These are phyloP conservation scores for Lepidurus packardi DNA, from an alignment of 1,140 invertebrate genomes.

Conservation along the genomic window DNA sequence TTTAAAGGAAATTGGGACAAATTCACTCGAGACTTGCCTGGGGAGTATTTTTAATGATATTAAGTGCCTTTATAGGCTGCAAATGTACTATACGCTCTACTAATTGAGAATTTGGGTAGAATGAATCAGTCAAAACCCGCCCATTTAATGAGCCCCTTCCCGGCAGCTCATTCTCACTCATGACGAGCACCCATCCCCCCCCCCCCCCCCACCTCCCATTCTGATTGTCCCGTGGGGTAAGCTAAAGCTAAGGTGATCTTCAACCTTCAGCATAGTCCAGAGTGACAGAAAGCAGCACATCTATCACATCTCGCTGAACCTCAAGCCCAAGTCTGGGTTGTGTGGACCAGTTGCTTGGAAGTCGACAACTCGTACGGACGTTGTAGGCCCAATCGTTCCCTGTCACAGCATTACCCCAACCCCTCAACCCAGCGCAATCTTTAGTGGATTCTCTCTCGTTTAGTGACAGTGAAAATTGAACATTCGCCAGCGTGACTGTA, in stretches of 20 bases:
- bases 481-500: background rate
- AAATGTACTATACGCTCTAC: background rate
- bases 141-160: background rate
- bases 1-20: too few relatives aligned
- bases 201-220: background rate
- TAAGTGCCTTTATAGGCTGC: too few relatives aligned
- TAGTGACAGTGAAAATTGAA: background rate
- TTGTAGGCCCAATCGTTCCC: background rate
- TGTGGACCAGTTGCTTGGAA: conserved; percentile 14
- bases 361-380: conserved; percentile 1
- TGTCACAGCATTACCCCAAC: background rate
- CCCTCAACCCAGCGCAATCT: too few relatives aligned
- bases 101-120: background rate
- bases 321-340: background rate
- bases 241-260: conserved; percentile 15
- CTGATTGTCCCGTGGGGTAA: conserved; percentile 15
- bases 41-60: too few relatives aligned
- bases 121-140: background rate
- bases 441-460: too few relatives aligned
- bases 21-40: too few relatives aligned
- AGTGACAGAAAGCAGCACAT: conserved; percentile 21
- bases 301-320: conserved; percentile 3
- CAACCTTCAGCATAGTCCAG: conserved; percentile 10
- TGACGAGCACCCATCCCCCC: background rate
- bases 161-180: conserved; percentile 11